A percentile compares a stretch with the other conserved stretches of the same genome.
Conservation (phyloP, 2,888 invertebrate genomes). For the Brenthis hecate region DNA sequence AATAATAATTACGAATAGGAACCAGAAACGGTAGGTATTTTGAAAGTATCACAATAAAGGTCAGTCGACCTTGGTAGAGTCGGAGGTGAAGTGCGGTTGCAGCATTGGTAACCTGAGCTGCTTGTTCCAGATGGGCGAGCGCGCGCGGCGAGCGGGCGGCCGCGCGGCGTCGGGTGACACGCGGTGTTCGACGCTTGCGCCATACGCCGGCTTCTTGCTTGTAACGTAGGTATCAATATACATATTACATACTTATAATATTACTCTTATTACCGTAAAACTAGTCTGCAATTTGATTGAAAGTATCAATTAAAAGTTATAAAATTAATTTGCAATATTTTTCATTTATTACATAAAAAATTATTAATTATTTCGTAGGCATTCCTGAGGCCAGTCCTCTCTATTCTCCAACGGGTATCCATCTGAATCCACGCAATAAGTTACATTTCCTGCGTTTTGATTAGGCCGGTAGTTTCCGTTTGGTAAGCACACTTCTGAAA, state of each 20-base stretch:
- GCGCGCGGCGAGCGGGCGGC: conserved; percentile 68
- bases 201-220: conserved; percentile 58
- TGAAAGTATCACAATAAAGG: conserved; percentile 33
- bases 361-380: conserved; percentile 13
- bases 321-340: too few species aligned
- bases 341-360: neutral
- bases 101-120: conserved; percentile 44
- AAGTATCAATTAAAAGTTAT: neutral
- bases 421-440: conserved; percentile 84
- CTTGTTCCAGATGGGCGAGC: conserved; percentile 75
- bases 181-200: conserved; percentile 61
- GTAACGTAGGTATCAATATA: conserved; percentile 63
- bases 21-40: conserved; percentile 4
- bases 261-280: neutral
- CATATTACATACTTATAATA: conserved; percentile 2
- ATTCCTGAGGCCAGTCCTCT: conserved; percentile 35
- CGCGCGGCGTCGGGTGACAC: conserved; percentile 70
- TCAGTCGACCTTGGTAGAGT: conserved; percentile 38
- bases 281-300: neutral
- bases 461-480: conserved; percentile 83
- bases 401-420: conserved; percentile 67
- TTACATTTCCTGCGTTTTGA: conserved; percentile 76
- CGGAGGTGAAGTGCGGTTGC: conserved; percentile 45
- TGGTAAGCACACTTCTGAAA: conserved; percentile 73
- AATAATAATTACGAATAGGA: neutral